These are phyloP conservation scores for Mastomys natalensis DNA, from an alignment of 2,113 vertebrate genomes.

Conservation along the genomic window DNA sequence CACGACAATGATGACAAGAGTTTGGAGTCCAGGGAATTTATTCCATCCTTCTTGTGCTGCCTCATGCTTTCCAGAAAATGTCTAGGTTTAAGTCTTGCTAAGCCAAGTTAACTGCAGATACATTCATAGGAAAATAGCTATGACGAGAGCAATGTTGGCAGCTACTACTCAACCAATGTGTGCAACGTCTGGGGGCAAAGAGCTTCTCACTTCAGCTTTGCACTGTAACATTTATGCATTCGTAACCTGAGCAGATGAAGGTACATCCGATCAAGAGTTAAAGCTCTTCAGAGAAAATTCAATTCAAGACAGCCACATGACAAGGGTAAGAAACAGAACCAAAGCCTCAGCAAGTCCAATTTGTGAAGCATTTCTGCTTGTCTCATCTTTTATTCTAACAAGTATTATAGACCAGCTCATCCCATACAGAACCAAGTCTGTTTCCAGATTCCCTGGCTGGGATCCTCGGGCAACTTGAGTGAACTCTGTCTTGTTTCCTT, in stretches of 20 bases:
- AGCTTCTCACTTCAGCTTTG: slow-evolving; percentile 77
- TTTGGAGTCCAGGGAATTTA: slow-evolving; percentile 62
- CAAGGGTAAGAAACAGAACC: slow-evolving; percentile 7
- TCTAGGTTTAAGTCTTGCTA: slow-evolving; percentile 71
- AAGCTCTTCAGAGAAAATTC: slow-evolving; percentile 50
- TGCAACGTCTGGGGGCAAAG: slow-evolving; percentile 75
- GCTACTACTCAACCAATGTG: slow-evolving; percentile 72
- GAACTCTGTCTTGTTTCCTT: background rate
- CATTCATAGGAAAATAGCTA: slow-evolving; percentile 78
- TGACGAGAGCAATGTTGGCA: slow-evolving; percentile 71
- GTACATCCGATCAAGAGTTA: slow-evolving; percentile 44
- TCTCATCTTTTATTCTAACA: slow-evolving; percentile 14
- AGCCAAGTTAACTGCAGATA: slow-evolving; percentile 73
- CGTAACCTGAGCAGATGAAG: slow-evolving; percentile 46
- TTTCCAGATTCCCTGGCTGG: background rate
- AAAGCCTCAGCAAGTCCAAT: background rate
- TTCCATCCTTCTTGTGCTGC: slow-evolving; percentile 57
- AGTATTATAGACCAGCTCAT: background rate
- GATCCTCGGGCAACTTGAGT: background rate
- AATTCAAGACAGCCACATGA: slow-evolving; percentile 49
- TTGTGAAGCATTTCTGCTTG: slow-evolving; percentile 4
- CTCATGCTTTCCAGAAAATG: slow-evolving; percentile 57
- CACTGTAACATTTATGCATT: slow-evolving; percentile 77
- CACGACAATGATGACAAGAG: too few relatives aligned
- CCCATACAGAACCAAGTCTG: background rate